Conservation (phyloP, 2,113 vertebrate genomes). For the Bufo gargarizans region DNA sequence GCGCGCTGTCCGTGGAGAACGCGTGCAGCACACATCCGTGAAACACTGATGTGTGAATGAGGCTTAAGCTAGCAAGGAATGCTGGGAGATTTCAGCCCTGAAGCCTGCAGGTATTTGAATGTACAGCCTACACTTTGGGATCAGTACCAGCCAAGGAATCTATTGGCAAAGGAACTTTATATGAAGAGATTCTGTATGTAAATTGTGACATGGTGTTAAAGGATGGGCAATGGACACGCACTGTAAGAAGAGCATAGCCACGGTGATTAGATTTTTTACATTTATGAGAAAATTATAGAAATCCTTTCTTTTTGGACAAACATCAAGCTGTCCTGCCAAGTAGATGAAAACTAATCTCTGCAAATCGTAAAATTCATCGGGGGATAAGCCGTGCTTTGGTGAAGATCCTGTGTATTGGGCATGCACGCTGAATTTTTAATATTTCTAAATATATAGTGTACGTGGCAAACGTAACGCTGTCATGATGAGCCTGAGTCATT, state of each 20-base stretch:
- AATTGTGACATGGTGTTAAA: neutral
- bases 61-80: no score
- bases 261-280: neutral
- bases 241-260: neutral
- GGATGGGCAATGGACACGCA: neutral
- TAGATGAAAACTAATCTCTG: constrained; percentile 20
- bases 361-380: constrained; percentile 36
- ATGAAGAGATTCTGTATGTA: neutral
- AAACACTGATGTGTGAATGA: no score
- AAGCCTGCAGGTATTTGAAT: no score
- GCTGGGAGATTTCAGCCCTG: no score
- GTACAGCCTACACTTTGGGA: no score
- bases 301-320: neutral
- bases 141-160: no score
- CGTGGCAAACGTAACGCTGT: neutral
- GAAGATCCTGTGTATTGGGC: constrained; percentile 10
- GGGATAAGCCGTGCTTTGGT: constrained; percentile 27
- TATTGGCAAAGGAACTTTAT: no score
- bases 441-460: constrained; percentile 12
- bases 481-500: neutral
- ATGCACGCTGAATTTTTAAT: constrained; percentile 40
- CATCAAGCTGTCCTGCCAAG: neutral
- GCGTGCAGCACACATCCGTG: no score
- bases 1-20: no score
- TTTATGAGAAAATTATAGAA: neutral